Evolutionary conservation across 2,113 vertebrate genomes (phyloP), one percentile per base, ranked within the genome.

Genomic region (Penelope pileata): DNA sequence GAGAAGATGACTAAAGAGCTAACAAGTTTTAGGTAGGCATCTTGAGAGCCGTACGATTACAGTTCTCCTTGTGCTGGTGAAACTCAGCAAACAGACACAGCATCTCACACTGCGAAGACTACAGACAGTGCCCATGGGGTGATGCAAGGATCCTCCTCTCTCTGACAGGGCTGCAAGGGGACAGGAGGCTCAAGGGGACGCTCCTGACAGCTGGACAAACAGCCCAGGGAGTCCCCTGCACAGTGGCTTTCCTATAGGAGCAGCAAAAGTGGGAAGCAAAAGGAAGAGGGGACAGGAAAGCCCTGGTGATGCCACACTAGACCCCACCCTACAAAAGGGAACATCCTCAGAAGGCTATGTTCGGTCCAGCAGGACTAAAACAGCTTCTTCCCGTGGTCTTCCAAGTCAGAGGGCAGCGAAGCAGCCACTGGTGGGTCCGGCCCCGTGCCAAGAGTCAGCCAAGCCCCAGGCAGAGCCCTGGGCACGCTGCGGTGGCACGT

Each of bases 401-500:
- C 29, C 3, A 80, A 80, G 48, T 48, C 70, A 73, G 0, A 0
- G 62, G 51, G 34, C 79, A 64, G 53, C 40, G 27, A 82, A 90
- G 58, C 51, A 87, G 90, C 29, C 4, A n/a, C 91, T 36, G 83
- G 24, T 7, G 0, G 5, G 26, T 54, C 36, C 62, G 43, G 54
- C 13, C 58, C 42, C 48, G 70, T 12, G 12, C 29, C 4, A 1
- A 64, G 88, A 59, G 6, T 6, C 38, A 72, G 70, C 67, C 85
- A 36, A 22, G 56, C 32, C 54, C 30, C 23, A 11, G 14, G 51
- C 29, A 11, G 58, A 60, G 34, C 50, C 10, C 21, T 8, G 0
- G 62, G 29, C 72, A 56, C 0, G 1, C 30, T 34, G 47, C 0
- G 1, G 32, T 7, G 19, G 10, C 29, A 43, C 5, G 0, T 42